Conservation (phyloP, 2,797 vertebrate species). For the Sebastes reedi region DNA sequence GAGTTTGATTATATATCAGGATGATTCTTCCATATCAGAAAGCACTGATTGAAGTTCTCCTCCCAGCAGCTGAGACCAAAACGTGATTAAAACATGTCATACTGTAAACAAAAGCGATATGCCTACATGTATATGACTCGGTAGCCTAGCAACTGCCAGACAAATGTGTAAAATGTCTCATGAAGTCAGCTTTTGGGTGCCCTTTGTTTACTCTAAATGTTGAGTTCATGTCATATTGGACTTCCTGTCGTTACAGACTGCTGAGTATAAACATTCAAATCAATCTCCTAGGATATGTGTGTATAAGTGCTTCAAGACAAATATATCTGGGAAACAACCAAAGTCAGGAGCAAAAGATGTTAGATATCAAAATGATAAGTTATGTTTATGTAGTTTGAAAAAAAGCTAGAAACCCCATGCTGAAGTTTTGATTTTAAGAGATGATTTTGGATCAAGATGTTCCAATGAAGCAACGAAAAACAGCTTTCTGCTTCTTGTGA, state of each 20-base stretch:
- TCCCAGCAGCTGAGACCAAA: not conserved
- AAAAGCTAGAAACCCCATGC: not conserved
- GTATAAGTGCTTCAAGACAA: not conserved
- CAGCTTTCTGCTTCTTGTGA: not conserved
- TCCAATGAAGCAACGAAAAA: not conserved
- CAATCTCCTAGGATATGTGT: not conserved
- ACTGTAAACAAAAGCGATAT: not conserved
- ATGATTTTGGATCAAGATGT: slow-evolving; percentile 7
- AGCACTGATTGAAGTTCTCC: slow-evolving; percentile 14
- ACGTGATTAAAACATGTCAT: slow-evolving; percentile 4
- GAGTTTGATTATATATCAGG: slow-evolving; percentile 38
- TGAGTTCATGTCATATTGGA: not conserved
- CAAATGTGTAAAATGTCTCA: not conserved
- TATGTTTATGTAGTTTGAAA: not conserved
- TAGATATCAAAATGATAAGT: not conserved
- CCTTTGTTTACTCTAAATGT: not conserved
- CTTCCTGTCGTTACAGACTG: not conserved
- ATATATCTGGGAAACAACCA: not conserved
- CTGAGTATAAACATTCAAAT: not conserved
- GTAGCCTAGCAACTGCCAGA: not conserved
- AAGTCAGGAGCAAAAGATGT: not conserved
- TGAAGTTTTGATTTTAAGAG: not conserved
- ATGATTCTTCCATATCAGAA: slow-evolving; percentile 3
- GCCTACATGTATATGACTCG: not conserved
- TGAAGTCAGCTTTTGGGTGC: not conserved